Evolutionary conservation across 2,888 invertebrate species (phyloP).

Genomic region (Ryuthela nishihirai): DNA sequence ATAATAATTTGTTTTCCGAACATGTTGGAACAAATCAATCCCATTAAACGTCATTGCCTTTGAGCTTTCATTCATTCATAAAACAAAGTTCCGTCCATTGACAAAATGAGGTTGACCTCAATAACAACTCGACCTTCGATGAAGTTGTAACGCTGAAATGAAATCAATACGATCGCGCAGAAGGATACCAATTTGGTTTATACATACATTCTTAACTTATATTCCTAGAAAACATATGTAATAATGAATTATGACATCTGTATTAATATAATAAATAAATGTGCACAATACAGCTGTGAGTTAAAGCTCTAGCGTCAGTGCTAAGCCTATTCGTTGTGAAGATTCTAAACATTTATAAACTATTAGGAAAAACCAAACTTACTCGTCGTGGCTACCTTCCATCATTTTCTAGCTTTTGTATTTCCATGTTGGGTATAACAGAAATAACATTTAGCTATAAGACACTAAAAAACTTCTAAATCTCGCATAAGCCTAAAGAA

Average conservation of each 20-base stretch:
- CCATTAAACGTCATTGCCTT: too few relatives aligned
- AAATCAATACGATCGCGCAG: too few relatives aligned
- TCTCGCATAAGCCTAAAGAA: conserved; percentile 33
- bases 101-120: conserved; percentile 38
- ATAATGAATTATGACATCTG: too few relatives aligned
- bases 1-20: too few relatives aligned
- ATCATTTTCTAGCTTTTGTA: conserved; percentile 22
- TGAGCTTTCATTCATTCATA: conserved; percentile 34
- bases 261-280: neutral
- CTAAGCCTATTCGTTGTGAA: conserved; percentile 25
- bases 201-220: too few relatives aligned
- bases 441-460: conserved; percentile 11
- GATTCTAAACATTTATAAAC: conserved; percentile 3
- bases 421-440: conserved; percentile 23
- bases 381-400: conserved; percentile 40
- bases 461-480: conserved; percentile 8
- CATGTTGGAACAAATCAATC: too few relatives aligned
- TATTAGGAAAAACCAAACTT: conserved; percentile 14
- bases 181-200: too few relatives aligned
- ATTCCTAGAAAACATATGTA: too few relatives aligned
- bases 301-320: conserved; percentile 22
- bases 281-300: conserved; percentile 2
- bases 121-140: conserved; percentile 35
- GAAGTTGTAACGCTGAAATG: neutral
- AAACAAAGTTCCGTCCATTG: conserved; percentile 36